Evolutionary conservation across 37 sponge, comb jelly and placozoan genomes (phyloP).

Genomic region (Cliona cf. orientalis): DNA sequence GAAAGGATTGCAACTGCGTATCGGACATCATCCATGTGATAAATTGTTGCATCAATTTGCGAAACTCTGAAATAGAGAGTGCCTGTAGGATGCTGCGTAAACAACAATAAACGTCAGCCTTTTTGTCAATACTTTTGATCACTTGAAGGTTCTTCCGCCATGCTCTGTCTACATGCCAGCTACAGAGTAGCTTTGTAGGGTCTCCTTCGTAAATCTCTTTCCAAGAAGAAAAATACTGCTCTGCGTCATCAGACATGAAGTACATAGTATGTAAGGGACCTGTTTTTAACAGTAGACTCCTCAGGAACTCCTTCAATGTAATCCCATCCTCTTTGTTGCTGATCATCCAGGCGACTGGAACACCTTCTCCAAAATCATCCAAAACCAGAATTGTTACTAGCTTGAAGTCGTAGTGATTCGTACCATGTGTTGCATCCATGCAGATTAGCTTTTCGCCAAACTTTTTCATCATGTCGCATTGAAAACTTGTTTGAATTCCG

Average conservation of each 20-base stretch:
- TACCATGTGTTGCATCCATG: conserved; percentile 45
- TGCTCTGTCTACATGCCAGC: conserved; percentile 67
- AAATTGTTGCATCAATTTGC: conserved; percentile 13
- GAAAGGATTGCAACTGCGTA: neutral
- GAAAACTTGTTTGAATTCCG: conserved; percentile 25
- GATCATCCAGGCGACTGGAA: conserved; percentile 61
- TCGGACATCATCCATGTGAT: neutral
- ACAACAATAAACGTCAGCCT: conserved; percentile 39
- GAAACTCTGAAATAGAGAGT: conserved; percentile 18
- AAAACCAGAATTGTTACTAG: conserved; percentile 53
- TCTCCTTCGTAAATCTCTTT: conserved; percentile 31
- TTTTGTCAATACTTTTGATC: neutral
- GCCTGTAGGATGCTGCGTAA: conserved; percentile 40
- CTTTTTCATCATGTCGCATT: neutral
- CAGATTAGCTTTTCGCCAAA: conserved; percentile 23
- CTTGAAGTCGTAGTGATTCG: conserved; percentile 28
- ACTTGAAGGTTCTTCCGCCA: conserved; percentile 41
- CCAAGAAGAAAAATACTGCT: conserved; percentile 67
- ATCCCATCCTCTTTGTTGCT: conserved; percentile 40
- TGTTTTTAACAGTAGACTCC: conserved; percentile 1
- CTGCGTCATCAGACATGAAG: conserved; percentile 66
- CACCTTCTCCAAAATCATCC: conserved; percentile 72
- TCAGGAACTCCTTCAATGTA: conserved; percentile 32
- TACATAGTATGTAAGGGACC: conserved; percentile 18
- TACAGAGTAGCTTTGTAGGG: conserved; percentile 50